Evolutionary conservation across 2,113 vertebrate species (phyloP), one percentile per base, ranked within the genome.

Genomic region (Cochlearius cochlearius): DNA sequence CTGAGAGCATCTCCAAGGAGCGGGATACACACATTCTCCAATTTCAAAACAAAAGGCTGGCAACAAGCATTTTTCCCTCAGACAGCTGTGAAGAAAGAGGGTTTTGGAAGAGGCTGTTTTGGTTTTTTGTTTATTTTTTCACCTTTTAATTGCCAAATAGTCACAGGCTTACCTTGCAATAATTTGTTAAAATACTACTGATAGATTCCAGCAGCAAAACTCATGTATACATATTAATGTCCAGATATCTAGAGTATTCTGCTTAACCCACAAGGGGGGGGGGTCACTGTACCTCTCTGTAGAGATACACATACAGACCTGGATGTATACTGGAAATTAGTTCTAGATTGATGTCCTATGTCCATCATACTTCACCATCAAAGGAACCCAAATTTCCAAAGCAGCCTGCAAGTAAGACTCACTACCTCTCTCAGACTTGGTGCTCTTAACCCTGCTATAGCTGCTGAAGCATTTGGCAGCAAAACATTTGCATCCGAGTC

Each of bases 41-140:
- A 55, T 16, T 67, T 45, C 82, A 34, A 71, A 72, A 88, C 82
- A 92, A 90, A 88, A 71, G 78, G 38, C 41, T 63, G 59, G 29
- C 2, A 0, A 41, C 4, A 9, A 32, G 58, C 74, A 25, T 38
- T n/a, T 67, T 21, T 8, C 36, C 18, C 15, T 25, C 64, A 84
- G 56, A 55, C 11, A 47, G 30, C 21, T 45, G 29, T 18, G 26
- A 62, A 15, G 32, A 34, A 83, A 59, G 27, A 78, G 15, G 10
- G 39, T 5, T 39, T 60, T 2, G 8, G 34, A 26, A 60, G 18
- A 45, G 22, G 17, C 15, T 2, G 4, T 9, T 79, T 21, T 11
- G 12, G 3, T 0, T 38, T 38, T 74, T 49, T n/a, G n/a, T 43
- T 68, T 20, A 7, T 73, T 71, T 86, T 67, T 59, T 52, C 22